These are phyloP conservation scores for Drosophila bocki DNA, from an alignment of 1,140 invertebrate species.

Conservation along the genomic window DNA sequence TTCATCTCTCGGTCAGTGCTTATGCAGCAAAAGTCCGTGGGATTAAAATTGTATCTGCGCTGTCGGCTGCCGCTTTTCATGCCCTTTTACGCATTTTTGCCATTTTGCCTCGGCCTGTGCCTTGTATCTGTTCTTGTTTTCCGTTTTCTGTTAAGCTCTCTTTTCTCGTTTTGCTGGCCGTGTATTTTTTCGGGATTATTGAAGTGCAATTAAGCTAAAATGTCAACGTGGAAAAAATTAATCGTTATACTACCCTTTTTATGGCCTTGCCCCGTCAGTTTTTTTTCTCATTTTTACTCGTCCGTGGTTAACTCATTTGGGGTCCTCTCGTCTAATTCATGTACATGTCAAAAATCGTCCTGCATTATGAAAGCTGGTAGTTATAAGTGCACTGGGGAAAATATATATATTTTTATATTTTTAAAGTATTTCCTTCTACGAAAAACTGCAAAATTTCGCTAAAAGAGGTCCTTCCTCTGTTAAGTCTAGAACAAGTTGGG, in stretches of 20 bases:
- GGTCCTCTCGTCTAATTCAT: slow-evolving; percentile 75
- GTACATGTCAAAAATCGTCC: slow-evolving; percentile 77
- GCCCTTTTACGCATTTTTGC: slow-evolving; percentile 84
- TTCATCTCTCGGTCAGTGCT: slow-evolving; percentile 53
- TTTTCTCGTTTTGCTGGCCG: slow-evolving; percentile 27
- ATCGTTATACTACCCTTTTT: slow-evolving; percentile 84
- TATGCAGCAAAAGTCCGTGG: slow-evolving; percentile 83
- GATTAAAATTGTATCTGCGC: slow-evolving; percentile 78
- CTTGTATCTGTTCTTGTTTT: slow-evolving; percentile 50
- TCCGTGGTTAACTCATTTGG: slow-evolving; percentile 63
- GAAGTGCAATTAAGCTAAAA: slow-evolving; percentile 85
- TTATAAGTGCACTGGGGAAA: slow-evolving; percentile 3
- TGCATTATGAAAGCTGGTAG: slow-evolving; percentile 54
- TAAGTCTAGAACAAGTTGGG: background rate
- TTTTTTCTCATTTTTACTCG: slow-evolving; percentile 47
- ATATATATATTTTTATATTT: too few species aligned
- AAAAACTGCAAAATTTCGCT: too few species aligned
- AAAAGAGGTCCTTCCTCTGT: too few species aligned
- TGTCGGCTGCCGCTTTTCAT: slow-evolving; percentile 80
- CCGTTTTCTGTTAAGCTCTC: slow-evolving; percentile 26
- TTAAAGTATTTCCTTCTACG: too few species aligned
- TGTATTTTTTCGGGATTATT: slow-evolving; percentile 82
- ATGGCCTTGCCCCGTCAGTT: slow-evolving; percentile 59
- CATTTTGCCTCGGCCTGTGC: slow-evolving; percentile 49
- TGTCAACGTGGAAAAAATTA: slow-evolving; percentile 84